These are phyloP conservation scores for Trachemys scripta DNA, from an alignment of 2,113 vertebrate genomes.

Conservation along the genomic window DNA sequence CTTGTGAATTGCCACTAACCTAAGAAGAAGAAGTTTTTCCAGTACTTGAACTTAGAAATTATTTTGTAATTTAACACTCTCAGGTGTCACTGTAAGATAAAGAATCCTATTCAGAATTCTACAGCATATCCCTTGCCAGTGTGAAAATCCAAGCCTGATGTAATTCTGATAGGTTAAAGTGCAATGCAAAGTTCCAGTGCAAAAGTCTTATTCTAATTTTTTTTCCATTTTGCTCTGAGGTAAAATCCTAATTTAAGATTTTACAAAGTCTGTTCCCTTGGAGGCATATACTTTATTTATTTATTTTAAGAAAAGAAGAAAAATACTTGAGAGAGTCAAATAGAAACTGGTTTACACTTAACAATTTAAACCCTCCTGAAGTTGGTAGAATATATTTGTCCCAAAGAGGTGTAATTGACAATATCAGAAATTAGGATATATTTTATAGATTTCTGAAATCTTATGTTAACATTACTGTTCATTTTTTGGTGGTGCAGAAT, in stretches of 20 bases:
- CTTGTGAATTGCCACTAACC: conserved; percentile 59
- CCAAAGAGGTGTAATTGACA: conserved; percentile 6
- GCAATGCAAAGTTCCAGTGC: conserved; percentile 7
- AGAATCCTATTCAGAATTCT: conserved; percentile 56
- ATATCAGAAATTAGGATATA: not conserved
- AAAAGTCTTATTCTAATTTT: conserved; percentile 40
- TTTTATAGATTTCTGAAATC: conserved; percentile 18
- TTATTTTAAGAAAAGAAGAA: conserved; percentile 6
- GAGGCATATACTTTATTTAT: conserved; percentile 18
- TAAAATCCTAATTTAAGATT: conserved; percentile 63
- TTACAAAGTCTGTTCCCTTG: conserved; percentile 24
- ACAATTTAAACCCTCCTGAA: conserved; percentile 47
- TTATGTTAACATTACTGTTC: not conserved
- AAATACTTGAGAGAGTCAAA: not conserved
- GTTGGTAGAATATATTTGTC: conserved; percentile 34
- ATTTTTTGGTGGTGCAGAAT: not conserved
- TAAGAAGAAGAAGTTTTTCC: conserved; percentile 50
- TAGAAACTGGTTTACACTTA: not conserved
- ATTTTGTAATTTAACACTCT: conserved; percentile 77
- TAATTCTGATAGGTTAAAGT: conserved; percentile 65
- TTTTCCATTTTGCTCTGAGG: conserved; percentile 45
- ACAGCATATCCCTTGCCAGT: not conserved
- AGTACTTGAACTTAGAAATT: conserved; percentile 66
- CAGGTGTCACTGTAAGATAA: conserved; percentile 77
- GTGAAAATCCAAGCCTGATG: conserved; percentile 63